These are phyloP conservation scores for Eucera pruinosa DNA, from an alignment of 2,888 invertebrate species.

Conservation along the genomic window DNA sequence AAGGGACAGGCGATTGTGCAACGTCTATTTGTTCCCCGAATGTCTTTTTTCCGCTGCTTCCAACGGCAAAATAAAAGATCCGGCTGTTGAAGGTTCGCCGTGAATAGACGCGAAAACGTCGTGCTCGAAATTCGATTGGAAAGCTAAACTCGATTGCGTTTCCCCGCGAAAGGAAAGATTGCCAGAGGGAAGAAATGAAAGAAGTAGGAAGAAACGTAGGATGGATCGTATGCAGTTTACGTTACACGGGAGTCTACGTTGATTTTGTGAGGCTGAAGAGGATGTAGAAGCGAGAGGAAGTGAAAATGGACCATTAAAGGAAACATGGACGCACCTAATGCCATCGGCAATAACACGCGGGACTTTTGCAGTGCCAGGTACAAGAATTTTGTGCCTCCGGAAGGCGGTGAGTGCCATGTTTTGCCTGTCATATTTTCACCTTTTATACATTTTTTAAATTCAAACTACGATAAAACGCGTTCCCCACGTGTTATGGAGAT, in stretches of 20 bases:
- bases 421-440: too few species aligned
- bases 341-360: slow-evolving; percentile 71
- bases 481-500: too few species aligned
- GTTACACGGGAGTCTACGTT: not conserved
- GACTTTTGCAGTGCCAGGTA: slow-evolving; percentile 74
- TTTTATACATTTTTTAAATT: too few species aligned
- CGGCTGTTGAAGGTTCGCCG: not conserved
- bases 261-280: not conserved
- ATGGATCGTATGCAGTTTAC: not conserved
- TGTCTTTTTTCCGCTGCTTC: not conserved
- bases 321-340: slow-evolving; percentile 70
- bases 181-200: not conserved
- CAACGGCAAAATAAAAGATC: not conserved
- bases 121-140: not conserved
- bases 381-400: slow-evolving; percentile 73
- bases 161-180: not conserved
- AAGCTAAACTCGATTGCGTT: not conserved
- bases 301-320: slow-evolving; percentile 57
- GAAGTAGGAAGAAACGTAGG: not conserved
- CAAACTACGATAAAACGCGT: too few species aligned
- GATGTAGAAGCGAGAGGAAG: slow-evolving; percentile 24
- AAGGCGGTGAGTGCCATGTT: slow-evolving; percentile 74
- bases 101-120: not conserved
- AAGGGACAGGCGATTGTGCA: not conserved
- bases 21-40: not conserved